These are phyloP conservation scores for Homarus gammarus DNA, from an alignment of 2,888 invertebrate species.

Conservation along the genomic window DNA sequence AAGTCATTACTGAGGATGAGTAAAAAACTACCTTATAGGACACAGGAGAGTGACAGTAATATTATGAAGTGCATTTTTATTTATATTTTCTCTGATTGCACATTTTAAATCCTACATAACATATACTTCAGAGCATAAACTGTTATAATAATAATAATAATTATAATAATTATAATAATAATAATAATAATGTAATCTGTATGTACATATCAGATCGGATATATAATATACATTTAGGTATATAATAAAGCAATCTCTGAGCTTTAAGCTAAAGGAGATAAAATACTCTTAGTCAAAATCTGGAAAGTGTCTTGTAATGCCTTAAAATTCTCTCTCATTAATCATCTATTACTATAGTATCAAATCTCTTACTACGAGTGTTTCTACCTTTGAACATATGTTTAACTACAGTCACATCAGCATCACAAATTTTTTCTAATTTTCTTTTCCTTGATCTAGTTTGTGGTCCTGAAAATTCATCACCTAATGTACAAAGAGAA, in stretches of 20 bases:
- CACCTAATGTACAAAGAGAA: conserved; percentile 45
- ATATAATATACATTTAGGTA: conserved; percentile 56
- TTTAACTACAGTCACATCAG: conserved; percentile 67
- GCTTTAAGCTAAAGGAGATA: conserved; percentile 61
- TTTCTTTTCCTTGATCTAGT: conserved; percentile 67
- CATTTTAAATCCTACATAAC: conserved; percentile 63
- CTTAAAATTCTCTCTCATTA: conserved; percentile 68
- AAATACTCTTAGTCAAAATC: conserved; percentile 63
- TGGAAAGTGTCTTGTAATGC: conserved; percentile 69
- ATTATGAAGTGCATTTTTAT: conserved; percentile 64
- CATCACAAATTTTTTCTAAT: conserved; percentile 63
- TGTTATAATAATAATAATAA: conserved; percentile 43
- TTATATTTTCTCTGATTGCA: conserved; percentile 57
- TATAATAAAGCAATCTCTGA: conserved; percentile 71
- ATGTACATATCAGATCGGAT: conserved; percentile 67
- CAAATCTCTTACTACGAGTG: conserved; percentile 69
- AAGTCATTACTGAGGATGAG: too few species aligned
- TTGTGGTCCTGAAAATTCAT: conserved; percentile 62
- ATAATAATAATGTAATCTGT: conserved; percentile 45
- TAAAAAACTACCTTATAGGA: too few species aligned
- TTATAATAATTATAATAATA: conserved; percentile 52
- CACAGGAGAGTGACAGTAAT: background rate
- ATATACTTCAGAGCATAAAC: conserved; percentile 50
- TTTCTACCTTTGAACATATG: conserved; percentile 69
- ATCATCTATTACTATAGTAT: conserved; percentile 71